phyloP scores from a whole-genome alignment of 1,140 invertebrate genomes.

The Marisa cornuarietis region DNA sequence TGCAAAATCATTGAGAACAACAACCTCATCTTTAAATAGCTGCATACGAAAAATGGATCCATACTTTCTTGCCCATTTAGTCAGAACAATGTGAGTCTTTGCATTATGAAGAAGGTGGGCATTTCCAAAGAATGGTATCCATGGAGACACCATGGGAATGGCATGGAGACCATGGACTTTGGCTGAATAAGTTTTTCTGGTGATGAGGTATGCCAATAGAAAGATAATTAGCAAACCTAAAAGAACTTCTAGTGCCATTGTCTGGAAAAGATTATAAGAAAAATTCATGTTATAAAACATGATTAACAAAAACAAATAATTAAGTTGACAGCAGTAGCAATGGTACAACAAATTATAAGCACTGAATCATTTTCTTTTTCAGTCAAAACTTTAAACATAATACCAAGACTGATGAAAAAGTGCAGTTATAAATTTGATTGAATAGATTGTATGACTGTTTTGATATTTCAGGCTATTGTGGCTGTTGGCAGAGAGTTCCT shows the following conservation, averaged over 20 bases:
- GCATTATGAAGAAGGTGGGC: slow-evolving; percentile 36
- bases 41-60: slow-evolving; percentile 49
- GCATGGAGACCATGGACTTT: slow-evolving; percentile 6
- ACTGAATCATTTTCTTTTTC: no score
- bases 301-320: background rate
- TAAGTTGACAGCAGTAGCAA: background rate
- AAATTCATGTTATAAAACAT: background rate
- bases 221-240: background rate
- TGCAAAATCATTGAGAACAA: slow-evolving; percentile 50
- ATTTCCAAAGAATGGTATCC: slow-evolving; percentile 52
- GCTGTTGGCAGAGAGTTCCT: no score
- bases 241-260: background rate
- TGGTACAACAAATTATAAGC: no score
- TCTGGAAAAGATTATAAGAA: slow-evolving; percentile 6
- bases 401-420: no score
- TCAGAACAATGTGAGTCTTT: slow-evolving; percentile 43
- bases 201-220: background rate
- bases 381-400: no score
- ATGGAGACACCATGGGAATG: slow-evolving; percentile 38
- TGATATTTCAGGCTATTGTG: no score
- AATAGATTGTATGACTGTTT: no score
- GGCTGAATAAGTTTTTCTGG: background rate
- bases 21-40: slow-evolving; percentile 47
- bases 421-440: no score
- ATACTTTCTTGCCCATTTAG: slow-evolving; percentile 42